Base-by-base conservation (phyloP, 2,797 vertebrate species). In the Lemur catta region DNA sequence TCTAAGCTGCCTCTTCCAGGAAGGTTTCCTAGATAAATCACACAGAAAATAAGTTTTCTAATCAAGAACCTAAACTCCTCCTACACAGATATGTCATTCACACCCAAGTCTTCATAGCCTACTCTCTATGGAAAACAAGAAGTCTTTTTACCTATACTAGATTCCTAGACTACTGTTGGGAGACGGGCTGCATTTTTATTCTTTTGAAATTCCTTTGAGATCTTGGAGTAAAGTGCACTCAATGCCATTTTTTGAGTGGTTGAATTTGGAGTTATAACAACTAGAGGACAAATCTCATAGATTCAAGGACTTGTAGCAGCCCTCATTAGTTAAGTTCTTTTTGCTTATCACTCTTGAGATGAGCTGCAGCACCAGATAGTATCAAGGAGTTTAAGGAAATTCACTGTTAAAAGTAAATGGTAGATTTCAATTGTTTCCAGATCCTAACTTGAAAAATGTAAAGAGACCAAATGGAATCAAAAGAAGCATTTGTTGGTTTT, bases 1-100 rank as follows among this genome's bases (percentile, higher is more conserved):
- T 79, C n/a, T 84, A 88, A 91, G 30, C 41, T 69, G 41, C 50
- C 52, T 95, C 65, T 95, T 94, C 55, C 93, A 95, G 55, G 41
- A 79, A 95, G 57, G 35, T 55, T 91, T 93, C 81, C 86, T 50
- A 35, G 43, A 65, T 72, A 55, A 63, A 55, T 50, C 18, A 67
- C 24, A 69, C 22, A 65, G 33, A 43, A 89, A 38, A 14, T 67
- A 30, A 80, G n/a, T 43, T 81, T 88, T 91, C 78, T 75, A 59
- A 76, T 33, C 55, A 94, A 35, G 75, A 75, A 61, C 52, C 35
- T 38, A 14, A 14, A 48, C n/a, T 48, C 52, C n/a, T 46, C 61
- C 63, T 78, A 67, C 4, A 46, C 15, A 80, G 6, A 38, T 41
- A 50, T 20, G 35, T 52, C 59, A 55, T 48, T 78, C 72, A 92